phyloP scores from a whole-genome alignment of 2,888 invertebrate genomes.

The Lypha dubia region DNA sequence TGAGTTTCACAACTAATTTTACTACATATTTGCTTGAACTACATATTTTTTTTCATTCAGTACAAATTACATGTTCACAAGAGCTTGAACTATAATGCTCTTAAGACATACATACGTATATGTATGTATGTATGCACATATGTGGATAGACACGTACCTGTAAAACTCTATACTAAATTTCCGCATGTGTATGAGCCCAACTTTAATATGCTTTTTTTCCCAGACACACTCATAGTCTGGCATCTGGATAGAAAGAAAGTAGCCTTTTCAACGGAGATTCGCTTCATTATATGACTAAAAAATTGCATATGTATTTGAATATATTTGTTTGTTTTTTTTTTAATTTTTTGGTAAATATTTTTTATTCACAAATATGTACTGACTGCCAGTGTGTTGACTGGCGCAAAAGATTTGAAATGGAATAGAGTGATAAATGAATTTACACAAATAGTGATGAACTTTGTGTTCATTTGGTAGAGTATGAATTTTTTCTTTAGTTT shows the following conservation, averaged over 20 bases:
- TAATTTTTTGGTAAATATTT: background rate
- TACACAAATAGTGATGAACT: conserved; percentile 49
- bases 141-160: background rate
- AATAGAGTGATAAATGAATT: conserved; percentile 57
- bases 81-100: conserved; percentile 39
- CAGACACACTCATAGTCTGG: conserved; percentile 25
- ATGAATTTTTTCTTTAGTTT: conserved; percentile 5
- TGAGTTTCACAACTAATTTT: conserved; percentile 59
- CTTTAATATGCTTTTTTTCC: conserved; percentile 12
- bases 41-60: conserved; percentile 25
- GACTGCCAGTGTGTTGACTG: conserved; percentile 4
- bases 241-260: conserved; percentile 49
- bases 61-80: conserved; percentile 43
- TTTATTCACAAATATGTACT: conserved; percentile 43
- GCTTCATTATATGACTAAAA: background rate
- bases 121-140: background rate
- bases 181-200: background rate
- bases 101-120: background rate
- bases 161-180: background rate
- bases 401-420: conserved; percentile 5
- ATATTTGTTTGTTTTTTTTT: conserved; percentile 15
- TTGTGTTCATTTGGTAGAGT: background rate
- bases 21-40: conserved; percentile 46
- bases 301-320: conserved; percentile 62
- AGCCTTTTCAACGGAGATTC: conserved; percentile 45